Percentiles rank a stretch among this genome's conserved stretches.
These are phyloP conservation scores for Tyto alba DNA, from an alignment of 2,113 vertebrate genomes.

Conservation along the genomic window DNA sequence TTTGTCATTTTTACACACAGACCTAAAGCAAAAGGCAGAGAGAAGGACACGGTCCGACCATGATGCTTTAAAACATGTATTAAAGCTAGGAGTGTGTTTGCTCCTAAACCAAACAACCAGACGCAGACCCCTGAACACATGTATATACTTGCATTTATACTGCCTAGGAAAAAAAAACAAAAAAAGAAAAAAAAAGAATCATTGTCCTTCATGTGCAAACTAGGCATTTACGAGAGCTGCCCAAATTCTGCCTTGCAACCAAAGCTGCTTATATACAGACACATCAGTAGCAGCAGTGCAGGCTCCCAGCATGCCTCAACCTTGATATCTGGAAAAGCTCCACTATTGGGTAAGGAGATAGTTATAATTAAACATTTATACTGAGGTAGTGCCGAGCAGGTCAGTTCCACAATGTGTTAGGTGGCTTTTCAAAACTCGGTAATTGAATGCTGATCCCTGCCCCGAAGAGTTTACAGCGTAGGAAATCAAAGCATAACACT, in stretches of 20 bases:
- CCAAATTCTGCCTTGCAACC: not conserved
- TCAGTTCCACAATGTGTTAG: constrained; percentile 30
- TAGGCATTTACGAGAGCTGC: not conserved
- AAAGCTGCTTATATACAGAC: not conserved
- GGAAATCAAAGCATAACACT: constrained; percentile 57
- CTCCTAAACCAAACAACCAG: not conserved
- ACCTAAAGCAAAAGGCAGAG: not conserved
- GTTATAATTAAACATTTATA: constrained; percentile 63
- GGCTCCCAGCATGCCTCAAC: constrained; percentile 34
- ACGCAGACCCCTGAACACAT: not conserved
- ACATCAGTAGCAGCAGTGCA: not conserved
- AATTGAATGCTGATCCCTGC: constrained; percentile 50
- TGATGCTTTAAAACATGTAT: not conserved
- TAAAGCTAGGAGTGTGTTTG: not conserved
- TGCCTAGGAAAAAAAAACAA: not conserved
- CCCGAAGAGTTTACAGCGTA: constrained; percentile 11
- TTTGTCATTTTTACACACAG: not conserved
- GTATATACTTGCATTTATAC: not conserved
- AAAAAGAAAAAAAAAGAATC: not conserved
- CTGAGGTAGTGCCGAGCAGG: constrained; percentile 5
- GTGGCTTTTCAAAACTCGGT: constrained; percentile 50
- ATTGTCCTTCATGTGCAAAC: not conserved
- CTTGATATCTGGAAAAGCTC: not conserved
- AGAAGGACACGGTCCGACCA: not conserved
- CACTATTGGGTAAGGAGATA: constrained; percentile 31